A percentile compares a stretch with the other conserved stretches of the same genome.
These are phyloP conservation scores for Pyralis farinalis DNA, from an alignment of 2,888 invertebrate genomes.

Conservation along the genomic window DNA sequence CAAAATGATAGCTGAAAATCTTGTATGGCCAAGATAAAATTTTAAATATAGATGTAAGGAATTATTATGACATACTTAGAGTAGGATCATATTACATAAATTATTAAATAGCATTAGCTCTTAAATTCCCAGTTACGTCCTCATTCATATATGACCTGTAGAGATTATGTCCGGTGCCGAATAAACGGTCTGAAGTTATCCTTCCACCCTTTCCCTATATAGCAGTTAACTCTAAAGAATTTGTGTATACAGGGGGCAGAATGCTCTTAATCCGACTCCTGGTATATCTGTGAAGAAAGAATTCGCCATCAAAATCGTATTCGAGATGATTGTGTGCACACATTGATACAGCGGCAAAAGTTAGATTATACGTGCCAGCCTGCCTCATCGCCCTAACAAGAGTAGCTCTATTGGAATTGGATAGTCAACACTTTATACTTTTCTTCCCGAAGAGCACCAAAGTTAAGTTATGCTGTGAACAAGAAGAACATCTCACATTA, in stretches of 20 bases:
- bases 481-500: constrained; percentile 7
- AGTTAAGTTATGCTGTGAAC: constrained; percentile 7
- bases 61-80: constrained; percentile 17
- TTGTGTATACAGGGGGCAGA: neutral
- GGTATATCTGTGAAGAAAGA: neutral
- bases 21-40: constrained; percentile 18
- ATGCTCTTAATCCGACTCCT: constrained; percentile 5
- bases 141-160: constrained; percentile 4
- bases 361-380: constrained; percentile 2
- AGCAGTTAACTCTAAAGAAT: constrained; percentile 13
- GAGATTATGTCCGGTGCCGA: constrained; percentile 7
- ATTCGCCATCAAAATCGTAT: too few relatives aligned
- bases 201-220: constrained; percentile 15
- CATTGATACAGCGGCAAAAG: constrained; percentile 5
- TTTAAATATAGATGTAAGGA: constrained; percentile 14
- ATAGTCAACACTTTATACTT: constrained; percentile 12
- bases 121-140: constrained; percentile 13
- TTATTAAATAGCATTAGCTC: constrained; percentile 13
- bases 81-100: constrained; percentile 13
- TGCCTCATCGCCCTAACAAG: constrained; percentile 8
- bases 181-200: constrained; percentile 2
- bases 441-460: constrained; percentile 8
- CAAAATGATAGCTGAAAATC: constrained; percentile 13
- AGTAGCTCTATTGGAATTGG: constrained; percentile 12
- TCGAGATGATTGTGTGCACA: constrained; percentile 5